Evolutionary conservation across 2,113 vertebrate species (phyloP), one percentile per base, ranked within the genome.

Genomic region (Microtus ochrogaster): DNA sequence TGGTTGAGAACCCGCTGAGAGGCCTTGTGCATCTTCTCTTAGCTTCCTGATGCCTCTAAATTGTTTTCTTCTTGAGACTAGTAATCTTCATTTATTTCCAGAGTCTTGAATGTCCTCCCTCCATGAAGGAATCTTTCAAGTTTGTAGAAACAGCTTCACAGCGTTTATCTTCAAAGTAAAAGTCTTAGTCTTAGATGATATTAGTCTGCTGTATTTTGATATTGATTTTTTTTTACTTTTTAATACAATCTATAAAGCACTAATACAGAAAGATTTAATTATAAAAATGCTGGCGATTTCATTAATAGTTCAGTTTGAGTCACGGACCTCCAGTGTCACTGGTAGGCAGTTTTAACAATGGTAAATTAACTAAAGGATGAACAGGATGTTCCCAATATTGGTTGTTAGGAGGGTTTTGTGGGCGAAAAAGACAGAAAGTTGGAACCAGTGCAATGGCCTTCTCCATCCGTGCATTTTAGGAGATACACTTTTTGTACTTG

Each of bases 191-290:
- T 91, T 52, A 76, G 26, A 63, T 17, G 52, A 7, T 79, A 89
- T 79, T 92, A 49, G 24, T 28, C n/a, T 65, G 58, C 49, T 39
- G 6, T 68, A n/a, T 81, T 44, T 96, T 91, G 19, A 65, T 74
- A 89, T 22, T 91, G 36, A 68, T 61, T 21, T 55, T 47, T 47
- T 94, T 88, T 94, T 85, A 63, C 82, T 49, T 66, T 90, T 28
- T 91, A 76, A 61, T 12, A 66, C 1, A 14, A 58, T 79, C 89
- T 86, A 36, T 61, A 36, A 49, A 65, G 12, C 49, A 89, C 13
- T 26, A 73, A 92, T 13, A 1, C 36, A n/a, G 68, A 92, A 88
- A 70, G 0, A 5, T 78, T 91, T 89, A 89, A 8, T 83, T 74
- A 92, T 55, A 10, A 92, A 96, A 96, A 84, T 12, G 26, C 55